Base-by-base conservation (phyloP, 2,888 invertebrate genomes). In the Cryptophagus acutangulus region DNA sequence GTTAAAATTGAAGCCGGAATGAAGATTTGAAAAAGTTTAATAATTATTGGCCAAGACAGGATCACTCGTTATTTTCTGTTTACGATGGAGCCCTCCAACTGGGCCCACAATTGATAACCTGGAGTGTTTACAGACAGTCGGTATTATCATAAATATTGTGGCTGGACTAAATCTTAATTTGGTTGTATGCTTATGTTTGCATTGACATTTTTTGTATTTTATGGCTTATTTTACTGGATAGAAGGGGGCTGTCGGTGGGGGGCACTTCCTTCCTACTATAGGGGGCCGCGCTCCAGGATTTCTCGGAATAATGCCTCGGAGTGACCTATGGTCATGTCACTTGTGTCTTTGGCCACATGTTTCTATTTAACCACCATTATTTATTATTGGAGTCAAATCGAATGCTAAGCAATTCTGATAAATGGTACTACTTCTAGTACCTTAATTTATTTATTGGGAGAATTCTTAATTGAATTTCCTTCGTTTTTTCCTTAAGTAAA, bases 31-130 rank as follows among this genome's bases (percentile, higher is more conserved):
- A 61, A 61, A 61, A 62, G 57, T 55, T 54, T 60, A 62, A 65
- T 63, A 65, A 64, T 66, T 61, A 65, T 65, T 63, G 62, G 59
- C 54, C 51, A 52, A 53, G 66, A 65, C 66, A 63, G 63, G 51
- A 53, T 47, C 54, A 56, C 57, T 59, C 58, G 61, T 63, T 60
- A 54, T 55, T 55, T 56, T 55, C 54, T 53, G 57, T 63, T 61
- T 58, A 61, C 58, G 62, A 57, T 49, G 49, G 45, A 17, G 59
- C 54, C 62, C 62, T 49, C 66, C 63, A 51, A 56, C 63, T 55
- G 65, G 30, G 62, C 43, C 54, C 52, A 63, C 64, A 64, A 65
- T 65, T 66, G 65, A 65, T 65, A 65, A 65, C 65, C 65, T 58
- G 63, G 59, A 58, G 64, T 55, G 63, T 63, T 64, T 62, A 62